These are phyloP conservation scores for Mycetomoellerius zeteki DNA, from an alignment of 1,140 invertebrate species.

Conservation along the genomic window DNA sequence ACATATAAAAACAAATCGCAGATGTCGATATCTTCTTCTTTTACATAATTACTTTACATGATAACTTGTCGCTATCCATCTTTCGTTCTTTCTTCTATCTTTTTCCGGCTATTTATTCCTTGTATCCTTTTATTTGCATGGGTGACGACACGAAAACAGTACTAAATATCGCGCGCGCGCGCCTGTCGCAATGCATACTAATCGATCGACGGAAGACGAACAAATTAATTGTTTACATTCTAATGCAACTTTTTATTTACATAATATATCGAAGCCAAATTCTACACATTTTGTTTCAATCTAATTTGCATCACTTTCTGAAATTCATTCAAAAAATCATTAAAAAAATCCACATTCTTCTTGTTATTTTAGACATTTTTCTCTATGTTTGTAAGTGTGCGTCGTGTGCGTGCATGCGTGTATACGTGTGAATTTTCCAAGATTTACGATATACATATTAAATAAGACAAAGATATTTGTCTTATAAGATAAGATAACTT, in stretches of 20 bases:
- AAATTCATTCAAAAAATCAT: too few relatives aligned
- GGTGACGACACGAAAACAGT: constrained; percentile 61
- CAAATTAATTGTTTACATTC: constrained; percentile 7
- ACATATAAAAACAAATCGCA: constrained; percentile 54
- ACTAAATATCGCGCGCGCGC: not conserved
- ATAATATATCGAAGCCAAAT: too few relatives aligned
- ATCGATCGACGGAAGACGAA: not conserved
- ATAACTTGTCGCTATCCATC: constrained; percentile 69
- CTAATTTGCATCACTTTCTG: too few relatives aligned
- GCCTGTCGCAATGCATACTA: not conserved
- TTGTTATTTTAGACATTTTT: not conserved
- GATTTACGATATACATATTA: not conserved
- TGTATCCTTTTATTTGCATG: constrained; percentile 55
- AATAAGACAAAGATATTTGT: not conserved
- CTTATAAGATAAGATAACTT: too few relatives aligned
- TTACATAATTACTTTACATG: constrained; percentile 46
- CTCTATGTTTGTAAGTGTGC: not conserved
- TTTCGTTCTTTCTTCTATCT: constrained; percentile 37
- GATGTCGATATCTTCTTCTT: constrained; percentile 65
- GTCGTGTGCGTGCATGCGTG: not conserved
- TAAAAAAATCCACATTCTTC: too few relatives aligned
- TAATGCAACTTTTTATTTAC: not conserved
- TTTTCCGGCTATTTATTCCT: constrained; percentile 49
- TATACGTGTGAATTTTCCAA: not conserved
- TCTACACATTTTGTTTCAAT: too few relatives aligned